Conservation (phyloP, 1,140 invertebrate species). For the Nebria ingens region DNA sequence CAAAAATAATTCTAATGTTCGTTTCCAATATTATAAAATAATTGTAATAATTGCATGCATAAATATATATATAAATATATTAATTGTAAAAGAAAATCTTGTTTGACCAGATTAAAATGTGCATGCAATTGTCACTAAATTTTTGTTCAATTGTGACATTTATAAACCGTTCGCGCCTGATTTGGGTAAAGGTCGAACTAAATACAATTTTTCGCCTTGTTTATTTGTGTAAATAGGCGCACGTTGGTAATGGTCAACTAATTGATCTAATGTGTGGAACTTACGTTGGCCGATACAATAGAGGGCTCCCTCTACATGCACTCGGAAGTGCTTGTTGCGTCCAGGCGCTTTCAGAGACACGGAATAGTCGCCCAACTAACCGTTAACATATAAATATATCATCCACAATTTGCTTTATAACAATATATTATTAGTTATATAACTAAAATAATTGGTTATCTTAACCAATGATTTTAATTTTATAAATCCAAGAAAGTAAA, state of each 20-base stretch:
- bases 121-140: constrained; percentile 6
- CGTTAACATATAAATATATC: too few species aligned
- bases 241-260: constrained; percentile 97
- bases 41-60: too few species aligned
- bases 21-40: too few species aligned
- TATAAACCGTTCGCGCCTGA: constrained; percentile 25
- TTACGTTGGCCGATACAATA: constrained; percentile 97
- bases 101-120: background rate
- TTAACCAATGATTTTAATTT: constrained; percentile 7
- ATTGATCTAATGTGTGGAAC: constrained; percentile 89
- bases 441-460: too few species aligned
- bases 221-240: constrained; percentile 98
- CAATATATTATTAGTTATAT: too few species aligned
- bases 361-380: constrained; percentile 94
- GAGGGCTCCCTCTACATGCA: constrained; percentile 86
- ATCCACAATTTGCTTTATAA: too few species aligned
- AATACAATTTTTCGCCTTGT: constrained; percentile 85
- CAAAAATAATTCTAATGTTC: background rate
- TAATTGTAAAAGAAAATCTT: too few species aligned
- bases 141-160: background rate
- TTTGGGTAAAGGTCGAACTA: constrained; percentile 76
- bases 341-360: constrained; percentile 95
- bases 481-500: constrained; percentile 5
- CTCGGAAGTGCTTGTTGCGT: constrained; percentile 97
- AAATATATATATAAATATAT: too few species aligned